A percentile compares a stretch with the other conserved stretches of the same genome.
These are phyloP conservation scores for Phymatocera aterrima DNA, from an alignment of 2,888 invertebrate genomes.

Conservation along the genomic window DNA sequence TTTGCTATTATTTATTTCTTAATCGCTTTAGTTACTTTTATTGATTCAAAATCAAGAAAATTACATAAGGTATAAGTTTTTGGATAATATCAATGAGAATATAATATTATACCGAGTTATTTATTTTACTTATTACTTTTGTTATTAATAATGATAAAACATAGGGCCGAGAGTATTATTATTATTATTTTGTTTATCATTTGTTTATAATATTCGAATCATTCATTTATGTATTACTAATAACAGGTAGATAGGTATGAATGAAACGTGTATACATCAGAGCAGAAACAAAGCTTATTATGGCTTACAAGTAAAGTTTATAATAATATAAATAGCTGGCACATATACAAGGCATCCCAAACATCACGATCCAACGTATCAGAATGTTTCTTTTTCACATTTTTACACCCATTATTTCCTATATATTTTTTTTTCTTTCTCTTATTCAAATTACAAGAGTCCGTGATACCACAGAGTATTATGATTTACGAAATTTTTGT, in stretches of 20 bases:
- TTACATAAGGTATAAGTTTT: conserved; percentile 36
- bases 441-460: conserved; percentile 33
- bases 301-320: conserved; percentile 50
- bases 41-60: conserved; percentile 58
- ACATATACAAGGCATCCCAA: conserved; percentile 71
- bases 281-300: conserved; percentile 22
- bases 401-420: conserved; percentile 47
- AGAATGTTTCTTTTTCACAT: conserved; percentile 35
- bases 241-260: conserved; percentile 33
- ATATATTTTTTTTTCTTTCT: conserved; percentile 33
- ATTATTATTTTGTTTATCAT: conserved; percentile 16
- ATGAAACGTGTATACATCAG: conserved; percentile 32
- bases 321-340: conserved; percentile 70
- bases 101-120: conserved; percentile 48
- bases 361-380: conserved; percentile 62
- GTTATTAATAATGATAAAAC: conserved; percentile 51
- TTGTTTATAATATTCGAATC: not conserved
- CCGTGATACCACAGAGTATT: conserved; percentile 19
- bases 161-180: conserved; percentile 53
- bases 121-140: conserved; percentile 43
- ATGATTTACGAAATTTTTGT: conserved; percentile 36
- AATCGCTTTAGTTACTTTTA: conserved; percentile 60
- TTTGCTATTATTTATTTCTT: conserved; percentile 18
- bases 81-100: conserved; percentile 47
- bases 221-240: not conserved